A percentile compares a stretch with the other conserved stretches of the same genome.
These are phyloP conservation scores for Acestrorhynchus altus DNA, from an alignment of 2,797 vertebrate species.

Conservation along the genomic window DNA sequence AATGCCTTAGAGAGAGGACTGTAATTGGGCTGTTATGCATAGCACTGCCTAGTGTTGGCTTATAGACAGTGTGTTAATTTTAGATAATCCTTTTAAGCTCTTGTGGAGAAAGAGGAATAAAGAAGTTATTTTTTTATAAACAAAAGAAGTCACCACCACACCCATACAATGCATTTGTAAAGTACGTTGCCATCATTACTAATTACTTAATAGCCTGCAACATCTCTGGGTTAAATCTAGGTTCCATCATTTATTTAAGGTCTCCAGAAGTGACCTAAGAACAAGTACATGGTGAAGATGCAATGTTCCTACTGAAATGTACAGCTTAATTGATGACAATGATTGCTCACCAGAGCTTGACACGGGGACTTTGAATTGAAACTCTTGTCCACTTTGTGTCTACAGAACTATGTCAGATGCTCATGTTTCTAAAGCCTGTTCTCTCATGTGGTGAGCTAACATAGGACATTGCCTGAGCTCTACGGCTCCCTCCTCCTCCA, in stretches of 20 bases:
- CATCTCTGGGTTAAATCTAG: not conserved
- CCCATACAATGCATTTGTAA: not conserved
- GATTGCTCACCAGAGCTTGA: too few relatives aligned
- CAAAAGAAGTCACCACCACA: constrained; percentile 34
- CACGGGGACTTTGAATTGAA: not conserved
- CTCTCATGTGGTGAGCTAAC: not conserved
- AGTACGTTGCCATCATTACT: not conserved
- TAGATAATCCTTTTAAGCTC: constrained; percentile 27
- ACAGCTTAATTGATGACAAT: not conserved
- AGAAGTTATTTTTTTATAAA: constrained; percentile 31
- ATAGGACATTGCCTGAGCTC: constrained; percentile 56
- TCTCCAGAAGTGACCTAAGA: not conserved
- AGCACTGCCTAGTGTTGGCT: constrained; percentile 36
- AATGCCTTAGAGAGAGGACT: constrained; percentile 14
- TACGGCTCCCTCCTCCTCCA: constrained; percentile 75
- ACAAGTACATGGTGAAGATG: not conserved
- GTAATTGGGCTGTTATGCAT: constrained; percentile 9
- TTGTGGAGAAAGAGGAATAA: constrained; percentile 39
- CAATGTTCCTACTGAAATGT: not conserved
- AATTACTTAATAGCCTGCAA: not conserved
- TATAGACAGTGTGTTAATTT: constrained; percentile 48
- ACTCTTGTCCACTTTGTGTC: not conserved
- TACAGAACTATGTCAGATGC: not conserved
- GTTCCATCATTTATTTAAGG: not conserved
- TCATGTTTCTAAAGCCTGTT: not conserved